Evolutionary conservation across 2,797 vertebrate genomes (phyloP), one percentile per base, ranked within the genome.

Genomic region (Passerculus sandwichensis): DNA sequence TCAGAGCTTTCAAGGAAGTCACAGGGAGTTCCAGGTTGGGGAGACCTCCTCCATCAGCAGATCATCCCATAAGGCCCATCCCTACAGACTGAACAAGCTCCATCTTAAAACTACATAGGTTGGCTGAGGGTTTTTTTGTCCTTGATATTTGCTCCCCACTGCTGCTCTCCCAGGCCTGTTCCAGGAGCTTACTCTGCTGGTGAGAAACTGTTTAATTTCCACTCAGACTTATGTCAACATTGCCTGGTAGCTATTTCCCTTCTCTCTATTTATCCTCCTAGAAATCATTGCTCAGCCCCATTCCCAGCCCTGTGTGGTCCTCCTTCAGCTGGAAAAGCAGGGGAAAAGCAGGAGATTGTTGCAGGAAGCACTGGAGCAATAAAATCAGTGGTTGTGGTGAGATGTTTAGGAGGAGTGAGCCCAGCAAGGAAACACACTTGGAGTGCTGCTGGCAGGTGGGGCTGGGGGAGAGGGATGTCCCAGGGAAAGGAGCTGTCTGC

Each of bases 201-300:
- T 89, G 77, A 95, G 84, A 95, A 94, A 88, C 73, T 74, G 71
- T 80, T 96, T 89, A 85, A 92, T 92, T 95, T 94, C 92, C 94
- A 94, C 65, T 89, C 78, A 79, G 84, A 17, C 89, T 96, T 96
- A 87, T 62, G 84, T 95, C 93, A 96, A 96, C 91, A 91, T 54
- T 57, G 72, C 65, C 64, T 88, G 78, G 80, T 89, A 77, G 71
- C 86, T 79, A 81, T 91, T 94, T 95, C 81, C 78, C 84, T 94
- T 93, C 79, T 81, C 92, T 93, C 57, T 92, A 36, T 96, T 93
- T 95, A 93, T 89, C 36, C 70, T 91, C 16, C 69, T 77, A 86
- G 77, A 94, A 96, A 79, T 79, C 89, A 45, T 38, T 10, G 40
- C 85, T 92, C 70, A 82, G 90, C 84, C 42, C 50, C 42, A 61